Evolutionary conservation across 1,140 invertebrate genomes (phyloP), one percentile per base, ranked within the genome.

Genomic region (Lutraria rhynchaena): DNA sequence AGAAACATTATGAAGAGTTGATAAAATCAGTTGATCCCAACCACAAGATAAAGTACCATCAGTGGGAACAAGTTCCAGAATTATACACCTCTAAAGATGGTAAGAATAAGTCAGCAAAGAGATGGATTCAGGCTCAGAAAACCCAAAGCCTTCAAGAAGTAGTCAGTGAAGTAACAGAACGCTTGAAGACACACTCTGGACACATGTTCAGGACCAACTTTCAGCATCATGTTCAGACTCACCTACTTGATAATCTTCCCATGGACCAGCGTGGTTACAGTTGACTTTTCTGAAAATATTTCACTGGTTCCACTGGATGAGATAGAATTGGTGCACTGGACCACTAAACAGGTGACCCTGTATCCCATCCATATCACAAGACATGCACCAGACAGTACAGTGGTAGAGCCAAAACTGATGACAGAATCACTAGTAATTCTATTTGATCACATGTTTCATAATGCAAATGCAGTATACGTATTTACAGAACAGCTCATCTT

Each of bases 261-360:
- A 65, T n/a, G 35, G 31, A 51, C 31, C 80, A 82, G 0, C 29
- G 46, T 82, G 22, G 71, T 37, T n/a, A 61, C 69, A 5, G 69
- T 75, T 58, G 80, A 82, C 31, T 82, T 58, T 69, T 67, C 35
- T 17, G 70, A 75, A 53, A 67, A 82, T 27, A 55, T 57, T n/a
- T 22, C 61, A 11, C 37, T 75, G n/a, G 22, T 22, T 15, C 60
- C 61, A 29, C 70, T 67, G 31, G 80, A 82, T 75, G 71, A 82
- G 35, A 82, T 82, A 5, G 80, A 75, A 29, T 74, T 29, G 2
- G 41, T 49, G 15, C 70, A 82, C 51, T 81, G 78, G 78, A 55
- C 80, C 7, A 4, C 0, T 1, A 82, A 82, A 51, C 80, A 82
- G 53, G 71, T 82, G 9, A 82, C 78, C n/a, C 24, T 74, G 13